These are phyloP conservation scores for Eidolon dupreanum DNA, from an alignment of 2,797 vertebrate species.

Conservation along the genomic window DNA sequence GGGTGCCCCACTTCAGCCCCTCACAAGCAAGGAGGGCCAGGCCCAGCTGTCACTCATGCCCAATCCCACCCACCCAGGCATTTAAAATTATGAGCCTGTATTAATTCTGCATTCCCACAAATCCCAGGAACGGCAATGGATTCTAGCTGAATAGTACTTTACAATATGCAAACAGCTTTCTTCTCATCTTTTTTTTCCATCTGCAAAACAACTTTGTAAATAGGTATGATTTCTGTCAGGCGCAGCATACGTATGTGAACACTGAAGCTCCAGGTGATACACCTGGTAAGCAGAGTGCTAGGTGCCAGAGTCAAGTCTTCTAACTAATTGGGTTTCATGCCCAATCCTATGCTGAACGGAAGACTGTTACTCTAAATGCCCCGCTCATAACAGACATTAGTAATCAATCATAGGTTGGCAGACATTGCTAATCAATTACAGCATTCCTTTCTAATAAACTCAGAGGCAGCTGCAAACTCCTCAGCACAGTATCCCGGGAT, in stretches of 20 bases:
- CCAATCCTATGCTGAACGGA: not conserved
- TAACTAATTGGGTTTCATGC: not conserved
- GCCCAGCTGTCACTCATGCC: not conserved
- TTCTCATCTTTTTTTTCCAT: not conserved
- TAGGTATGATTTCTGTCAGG: not conserved
- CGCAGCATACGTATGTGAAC: not conserved
- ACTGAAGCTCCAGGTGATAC: not conserved
- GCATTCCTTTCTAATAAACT: not conserved
- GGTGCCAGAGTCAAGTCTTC: not conserved
- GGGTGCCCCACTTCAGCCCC: not conserved
- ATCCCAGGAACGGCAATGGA: not conserved
- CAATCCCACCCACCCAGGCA: not conserved
- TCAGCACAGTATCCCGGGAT: not conserved
- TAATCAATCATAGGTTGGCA: not conserved
- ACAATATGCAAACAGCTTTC: not conserved
- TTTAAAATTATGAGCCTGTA: not conserved
- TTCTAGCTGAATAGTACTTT: not conserved
- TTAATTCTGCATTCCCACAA: not conserved
- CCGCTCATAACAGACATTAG: not conserved
- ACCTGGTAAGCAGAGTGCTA: not conserved
- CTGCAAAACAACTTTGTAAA: not conserved
- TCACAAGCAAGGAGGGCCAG: not conserved
- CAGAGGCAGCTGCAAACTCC: not conserved
- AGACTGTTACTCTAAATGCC: accelerated
- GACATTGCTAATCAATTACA: not conserved